phyloP scores from a whole-genome alignment of 2,797 vertebrate genomes.

The Aeoliscus strigatus region DNA sequence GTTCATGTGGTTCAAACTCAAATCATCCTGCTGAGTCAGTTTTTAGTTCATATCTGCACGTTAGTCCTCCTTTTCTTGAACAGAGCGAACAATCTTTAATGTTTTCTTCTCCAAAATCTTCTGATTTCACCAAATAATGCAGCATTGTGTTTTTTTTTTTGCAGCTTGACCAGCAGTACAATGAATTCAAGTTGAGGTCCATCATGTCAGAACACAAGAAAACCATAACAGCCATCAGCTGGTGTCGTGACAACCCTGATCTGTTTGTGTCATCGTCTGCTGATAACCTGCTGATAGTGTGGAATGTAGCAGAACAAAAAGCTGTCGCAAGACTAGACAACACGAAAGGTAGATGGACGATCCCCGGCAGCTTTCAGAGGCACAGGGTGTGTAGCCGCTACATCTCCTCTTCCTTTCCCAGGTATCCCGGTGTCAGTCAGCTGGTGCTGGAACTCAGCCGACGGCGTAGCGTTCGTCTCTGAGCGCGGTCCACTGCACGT shows the following conservation, averaged over 20 bases:
- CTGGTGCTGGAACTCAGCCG: conserved; percentile 89
- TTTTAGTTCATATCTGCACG: too few relatives aligned
- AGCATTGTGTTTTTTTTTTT: conserved; percentile 8
- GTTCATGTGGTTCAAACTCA: too few relatives aligned
- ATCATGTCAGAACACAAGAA: conserved; percentile 99
- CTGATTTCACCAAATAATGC: too few relatives aligned
- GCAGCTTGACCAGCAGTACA: conserved; percentile 91
- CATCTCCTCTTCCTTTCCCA: conserved; percentile 41
- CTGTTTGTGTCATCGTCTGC: conserved; percentile 89
- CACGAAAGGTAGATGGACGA: conserved; percentile 55
- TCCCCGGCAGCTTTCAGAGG: not conserved
- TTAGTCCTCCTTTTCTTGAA: too few relatives aligned
- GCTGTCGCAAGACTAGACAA: conserved; percentile 85
- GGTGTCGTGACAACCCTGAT: conserved; percentile 91
- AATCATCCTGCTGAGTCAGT: too few relatives aligned
- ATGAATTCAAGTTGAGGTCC: conserved; percentile 89
- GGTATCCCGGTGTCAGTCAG: conserved; percentile 86
- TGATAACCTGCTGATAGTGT: conserved; percentile 90
- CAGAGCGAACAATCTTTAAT: too few relatives aligned
- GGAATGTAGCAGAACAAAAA: conserved; percentile 94
- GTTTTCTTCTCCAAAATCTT: too few relatives aligned
- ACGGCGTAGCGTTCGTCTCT: conserved; percentile 87
- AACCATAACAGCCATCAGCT: conserved; percentile 95
- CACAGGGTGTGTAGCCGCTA: not conserved
- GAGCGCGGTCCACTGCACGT: conserved; percentile 89